Conservation (phyloP, 35 echinoderm and acorn worm genomes). For the Strongylocentrotus purpuratus region DNA sequence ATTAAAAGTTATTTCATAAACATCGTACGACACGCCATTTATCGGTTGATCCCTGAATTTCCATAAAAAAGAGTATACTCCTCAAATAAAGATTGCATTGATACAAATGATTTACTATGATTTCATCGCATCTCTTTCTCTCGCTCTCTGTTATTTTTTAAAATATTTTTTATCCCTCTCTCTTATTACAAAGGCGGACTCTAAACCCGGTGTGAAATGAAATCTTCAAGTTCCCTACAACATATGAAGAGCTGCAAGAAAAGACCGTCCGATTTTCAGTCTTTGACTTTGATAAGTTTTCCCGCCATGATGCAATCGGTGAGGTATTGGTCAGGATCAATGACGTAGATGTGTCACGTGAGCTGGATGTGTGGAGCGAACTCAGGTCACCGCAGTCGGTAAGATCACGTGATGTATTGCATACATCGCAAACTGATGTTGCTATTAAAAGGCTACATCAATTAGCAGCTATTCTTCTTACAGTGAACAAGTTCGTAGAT, state of each 20-base stretch:
- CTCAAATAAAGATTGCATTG: too few species aligned
- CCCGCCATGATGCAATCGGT: slow-evolving; percentile 91
- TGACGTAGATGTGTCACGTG: slow-evolving; percentile 88
- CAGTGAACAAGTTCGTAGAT: too few species aligned
- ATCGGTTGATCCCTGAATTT: background rate
- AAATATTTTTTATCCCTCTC: background rate
- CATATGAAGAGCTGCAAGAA: slow-evolving; percentile 86
- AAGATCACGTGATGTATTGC: background rate
- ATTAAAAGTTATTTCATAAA: background rate
- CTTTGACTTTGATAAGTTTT: slow-evolving; percentile 98
- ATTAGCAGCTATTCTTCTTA: too few species aligned
- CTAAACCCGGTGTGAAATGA: slow-evolving; percentile 87
- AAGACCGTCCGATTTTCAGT: slow-evolving; percentile 80
- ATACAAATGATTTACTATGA: too few species aligned
- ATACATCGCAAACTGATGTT: too few species aligned
- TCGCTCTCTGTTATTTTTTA: too few species aligned
- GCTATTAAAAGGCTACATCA: too few species aligned
- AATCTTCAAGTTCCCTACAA: slow-evolving; percentile 93
- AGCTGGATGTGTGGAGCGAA: slow-evolving; percentile 93
- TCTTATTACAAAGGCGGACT: slow-evolving; percentile 74
- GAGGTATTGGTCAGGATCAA: slow-evolving; percentile 71
- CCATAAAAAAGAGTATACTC: too few species aligned
- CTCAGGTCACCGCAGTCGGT: slow-evolving; percentile 71
- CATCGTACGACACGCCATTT: background rate
- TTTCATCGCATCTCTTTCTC: too few species aligned